Evolutionary conservation across 2,797 vertebrate species (phyloP).

Genomic region (Rhadinocentrus ornatus): DNA sequence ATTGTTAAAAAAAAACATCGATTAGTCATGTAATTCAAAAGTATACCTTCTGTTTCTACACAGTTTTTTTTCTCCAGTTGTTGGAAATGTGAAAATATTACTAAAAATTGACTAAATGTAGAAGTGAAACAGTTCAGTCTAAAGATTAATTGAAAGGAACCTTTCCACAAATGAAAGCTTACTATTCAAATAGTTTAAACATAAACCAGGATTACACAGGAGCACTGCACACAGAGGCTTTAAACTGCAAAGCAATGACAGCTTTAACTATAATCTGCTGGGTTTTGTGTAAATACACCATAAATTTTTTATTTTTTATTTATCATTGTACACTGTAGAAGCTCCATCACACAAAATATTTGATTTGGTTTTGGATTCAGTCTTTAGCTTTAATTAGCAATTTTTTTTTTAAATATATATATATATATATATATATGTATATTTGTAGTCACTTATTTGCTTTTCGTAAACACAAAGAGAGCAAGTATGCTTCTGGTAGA

Average conservation of each 20-base stretch:
- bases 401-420: not conserved
- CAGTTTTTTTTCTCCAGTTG: not conserved
- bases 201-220: not conserved
- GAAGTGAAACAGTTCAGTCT: rapidly evolving
- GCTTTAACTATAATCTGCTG: constrained; percentile 11
- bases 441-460: constrained; percentile 17
- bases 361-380: constrained; percentile 15
- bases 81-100: not conserved
- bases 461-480: constrained; percentile 18
- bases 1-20: too few species aligned
- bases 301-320: not conserved
- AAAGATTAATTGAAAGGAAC: not conserved
- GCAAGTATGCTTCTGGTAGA: constrained; percentile 1
- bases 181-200: not conserved
- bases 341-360: constrained; percentile 14
- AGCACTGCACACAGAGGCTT: not conserved
- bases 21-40: too few species aligned
- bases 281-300: constrained; percentile 12
- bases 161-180: not conserved
- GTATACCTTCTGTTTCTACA: too few species aligned
- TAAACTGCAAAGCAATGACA: not conserved
- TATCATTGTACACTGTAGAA: not conserved
- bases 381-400: not conserved
- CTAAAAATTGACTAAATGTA: not conserved
- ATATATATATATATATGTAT: not conserved